Percentiles rank a stretch among this genome's conserved stretches.
Evolutionary conservation across 2,113 vertebrate genomes (phyloP).

Genomic region (Cheirogaleus medius): DNA sequence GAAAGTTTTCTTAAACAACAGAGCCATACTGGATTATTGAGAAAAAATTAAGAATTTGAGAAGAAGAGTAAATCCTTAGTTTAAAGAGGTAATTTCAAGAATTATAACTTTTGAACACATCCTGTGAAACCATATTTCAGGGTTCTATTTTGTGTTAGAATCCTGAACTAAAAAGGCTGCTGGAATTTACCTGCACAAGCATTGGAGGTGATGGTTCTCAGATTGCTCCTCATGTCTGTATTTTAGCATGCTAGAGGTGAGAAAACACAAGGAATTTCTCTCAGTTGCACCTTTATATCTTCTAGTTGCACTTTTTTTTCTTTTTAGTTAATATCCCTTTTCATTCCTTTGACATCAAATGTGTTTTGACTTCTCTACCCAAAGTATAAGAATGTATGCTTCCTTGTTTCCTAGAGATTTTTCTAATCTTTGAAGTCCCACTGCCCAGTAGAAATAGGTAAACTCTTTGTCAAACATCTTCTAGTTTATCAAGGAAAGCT

Average conservation of each 20-base stretch:
- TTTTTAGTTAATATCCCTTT: neutral
- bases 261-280: neutral
- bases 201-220: neutral
- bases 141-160: neutral
- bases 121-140: neutral
- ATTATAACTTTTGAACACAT: neutral
- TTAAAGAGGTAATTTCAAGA: neutral
- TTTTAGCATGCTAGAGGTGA: neutral
- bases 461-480: slow-evolving; percentile 42
- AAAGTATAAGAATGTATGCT: neutral
- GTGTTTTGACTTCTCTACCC: neutral
- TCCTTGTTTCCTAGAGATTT: neutral
- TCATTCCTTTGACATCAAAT: neutral
- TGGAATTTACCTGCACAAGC: neutral
- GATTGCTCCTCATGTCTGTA: neutral
- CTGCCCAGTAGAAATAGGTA: slow-evolving; percentile 8
- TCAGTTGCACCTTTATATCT: neutral
- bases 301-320: neutral
- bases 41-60: neutral
- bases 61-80: neutral
- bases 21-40: neutral
- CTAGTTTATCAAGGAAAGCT: slow-evolving; percentile 33
- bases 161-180: neutral
- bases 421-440: neutral
- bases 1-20: neutral